Conservation (phyloP, 2,113 vertebrate species). For the Pao palembangensis region DNA sequence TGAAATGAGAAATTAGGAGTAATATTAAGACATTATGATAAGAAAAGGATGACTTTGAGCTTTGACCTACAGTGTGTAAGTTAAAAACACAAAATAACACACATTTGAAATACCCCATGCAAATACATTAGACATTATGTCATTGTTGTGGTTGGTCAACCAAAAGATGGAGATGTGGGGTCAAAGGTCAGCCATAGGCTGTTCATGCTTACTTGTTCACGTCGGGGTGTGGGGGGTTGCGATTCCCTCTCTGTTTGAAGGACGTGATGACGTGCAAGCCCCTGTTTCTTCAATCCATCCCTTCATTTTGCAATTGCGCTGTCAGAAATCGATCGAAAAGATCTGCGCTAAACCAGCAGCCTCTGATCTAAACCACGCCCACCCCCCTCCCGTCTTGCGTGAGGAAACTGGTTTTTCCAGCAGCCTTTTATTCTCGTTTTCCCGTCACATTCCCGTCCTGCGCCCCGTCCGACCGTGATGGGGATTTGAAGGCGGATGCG, state of each 20-base stretch:
- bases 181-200: too few species aligned
- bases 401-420: background rate
- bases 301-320: too few species aligned
- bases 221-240: background rate
- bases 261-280: too few species aligned
- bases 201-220: too few species aligned
- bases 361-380: background rate
- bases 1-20: background rate
- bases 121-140: too few species aligned
- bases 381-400: background rate
- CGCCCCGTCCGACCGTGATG: conserved; percentile 33
- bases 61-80: background rate
- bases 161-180: too few species aligned
- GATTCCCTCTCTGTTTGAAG: too few species aligned
- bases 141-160: too few species aligned
- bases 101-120: too few species aligned
- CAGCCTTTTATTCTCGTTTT: background rate
- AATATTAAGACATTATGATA: background rate
- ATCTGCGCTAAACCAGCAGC: too few species aligned
- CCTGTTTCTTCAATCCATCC: too few species aligned
- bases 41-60: background rate
- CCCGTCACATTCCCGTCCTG: conserved; percentile 20
- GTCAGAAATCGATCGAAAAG: too few species aligned
- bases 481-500: conserved; percentile 43
- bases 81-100: background rate